A percentile compares a stretch with the other conserved stretches of the same genome.
Conservation (phyloP, 2,888 invertebrate genomes). For the Heliconius cydno region DNA sequence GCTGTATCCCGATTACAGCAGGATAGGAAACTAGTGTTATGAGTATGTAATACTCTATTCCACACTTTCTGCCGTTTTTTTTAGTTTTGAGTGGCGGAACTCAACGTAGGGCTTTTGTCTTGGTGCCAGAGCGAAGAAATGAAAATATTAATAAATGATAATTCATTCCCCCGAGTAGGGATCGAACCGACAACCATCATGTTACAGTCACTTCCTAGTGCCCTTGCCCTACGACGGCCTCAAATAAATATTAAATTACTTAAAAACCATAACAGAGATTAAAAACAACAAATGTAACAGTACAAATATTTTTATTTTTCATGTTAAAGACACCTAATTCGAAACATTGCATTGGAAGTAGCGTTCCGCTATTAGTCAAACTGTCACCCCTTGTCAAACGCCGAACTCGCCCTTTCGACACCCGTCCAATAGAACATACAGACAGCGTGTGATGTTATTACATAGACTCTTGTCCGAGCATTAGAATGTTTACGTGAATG, state of each 20-base stretch:
- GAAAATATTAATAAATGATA: no score
- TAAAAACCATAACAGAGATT: neutral
- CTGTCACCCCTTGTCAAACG: conserved; percentile 80
- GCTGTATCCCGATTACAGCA: no score
- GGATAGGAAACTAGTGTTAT: no score
- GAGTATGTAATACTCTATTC: no score
- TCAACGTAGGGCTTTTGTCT: no score
- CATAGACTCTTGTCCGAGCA: conserved; percentile 53
- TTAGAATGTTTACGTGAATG: conserved; percentile 14
- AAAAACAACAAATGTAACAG: conserved; percentile 5
- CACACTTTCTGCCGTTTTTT: no score
- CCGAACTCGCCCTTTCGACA: conserved; percentile 68
- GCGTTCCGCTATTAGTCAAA: conserved; percentile 77
- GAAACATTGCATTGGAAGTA: conserved; percentile 51
- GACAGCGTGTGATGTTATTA: conserved; percentile 70
- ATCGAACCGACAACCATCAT: no score
- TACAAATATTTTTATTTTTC: conserved; percentile 31
- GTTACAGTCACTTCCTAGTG: no score
- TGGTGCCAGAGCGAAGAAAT: no score
- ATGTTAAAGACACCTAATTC: conserved; percentile 45
- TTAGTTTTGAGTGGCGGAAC: no score
- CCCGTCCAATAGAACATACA: conserved; percentile 62
- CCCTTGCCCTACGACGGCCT: no score
- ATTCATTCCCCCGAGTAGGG: no score
- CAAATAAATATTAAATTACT: neutral